Percentiles rank a stretch among this genome's conserved stretches.
Evolutionary conservation across 2,113 vertebrate genomes (phyloP).

Genomic region (Procavia capensis): DNA sequence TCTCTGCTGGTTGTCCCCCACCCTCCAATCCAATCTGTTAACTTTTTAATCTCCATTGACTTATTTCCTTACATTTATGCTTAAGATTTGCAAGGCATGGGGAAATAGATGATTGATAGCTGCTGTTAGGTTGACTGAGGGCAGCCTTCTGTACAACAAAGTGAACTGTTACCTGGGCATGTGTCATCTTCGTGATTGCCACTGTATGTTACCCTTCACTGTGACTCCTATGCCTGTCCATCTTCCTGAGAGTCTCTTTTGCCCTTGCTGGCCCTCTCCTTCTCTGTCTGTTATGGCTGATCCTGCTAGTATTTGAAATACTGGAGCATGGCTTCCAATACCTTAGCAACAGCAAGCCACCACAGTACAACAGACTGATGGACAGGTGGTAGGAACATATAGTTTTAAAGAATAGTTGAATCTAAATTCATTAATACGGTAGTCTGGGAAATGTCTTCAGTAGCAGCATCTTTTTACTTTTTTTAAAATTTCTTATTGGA

Average conservation of each 20-base stretch:
- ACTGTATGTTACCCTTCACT: neutral
- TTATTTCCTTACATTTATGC: neutral
- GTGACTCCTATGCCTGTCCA: neutral
- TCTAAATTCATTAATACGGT: neutral
- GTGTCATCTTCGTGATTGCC: neutral
- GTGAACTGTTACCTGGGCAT: neutral
- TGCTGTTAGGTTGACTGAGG: neutral
- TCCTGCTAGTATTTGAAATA: neutral
- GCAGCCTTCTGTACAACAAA: neutral
- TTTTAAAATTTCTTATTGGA: neutral
- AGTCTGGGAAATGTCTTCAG: neutral
- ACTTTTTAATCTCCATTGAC: neutral
- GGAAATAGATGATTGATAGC: neutral
- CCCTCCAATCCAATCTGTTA: neutral
- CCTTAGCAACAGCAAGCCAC: neutral
- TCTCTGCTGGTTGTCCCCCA: neutral
- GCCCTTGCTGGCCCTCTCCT: neutral
- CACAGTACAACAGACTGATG: neutral
- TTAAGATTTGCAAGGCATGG: neutral
- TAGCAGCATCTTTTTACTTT: neutral
- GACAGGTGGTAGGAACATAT: neutral
- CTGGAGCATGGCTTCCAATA: neutral
- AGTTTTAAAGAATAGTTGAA: neutral
- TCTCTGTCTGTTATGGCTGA: neutral
- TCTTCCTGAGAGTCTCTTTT: neutral